Evolutionary conservation across 2,888 invertebrate genomes (phyloP).

Genomic region (Dioctria linearis): DNA sequence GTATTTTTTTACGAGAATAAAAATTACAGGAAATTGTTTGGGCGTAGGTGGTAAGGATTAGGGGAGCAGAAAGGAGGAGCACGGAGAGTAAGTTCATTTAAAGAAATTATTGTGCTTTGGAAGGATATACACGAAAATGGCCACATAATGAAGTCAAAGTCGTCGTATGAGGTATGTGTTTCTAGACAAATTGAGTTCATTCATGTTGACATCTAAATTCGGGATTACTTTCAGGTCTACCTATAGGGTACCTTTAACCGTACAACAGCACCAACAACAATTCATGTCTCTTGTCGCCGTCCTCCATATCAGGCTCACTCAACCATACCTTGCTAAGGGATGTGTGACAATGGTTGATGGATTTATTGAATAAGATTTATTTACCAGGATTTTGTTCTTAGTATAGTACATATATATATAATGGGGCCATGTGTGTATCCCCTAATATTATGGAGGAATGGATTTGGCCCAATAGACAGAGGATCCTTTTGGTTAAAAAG

Average conservation of each 20-base stretch:
- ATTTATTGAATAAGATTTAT: slow-evolving; percentile 56
- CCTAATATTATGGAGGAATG: slow-evolving; percentile 33
- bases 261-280: not conserved
- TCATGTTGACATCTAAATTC: slow-evolving; percentile 43
- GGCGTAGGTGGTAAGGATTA: not conserved
- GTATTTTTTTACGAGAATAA: not conserved
- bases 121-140: not conserved
- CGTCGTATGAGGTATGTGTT: slow-evolving; percentile 3
- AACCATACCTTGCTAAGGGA: slow-evolving; percentile 29
- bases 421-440: slow-evolving; percentile 16
- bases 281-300: not conserved
- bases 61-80: not conserved
- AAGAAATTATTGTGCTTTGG: slow-evolving; percentile 17
- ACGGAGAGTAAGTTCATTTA: slow-evolving; percentile 11
- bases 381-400: slow-evolving; percentile 2
- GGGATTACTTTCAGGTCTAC: slow-evolving; percentile 38
- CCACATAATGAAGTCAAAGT: not conserved
- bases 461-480: slow-evolving; percentile 30
- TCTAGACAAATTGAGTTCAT: slow-evolving; percentile 47
- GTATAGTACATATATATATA: not conserved
- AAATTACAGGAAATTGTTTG: not conserved
- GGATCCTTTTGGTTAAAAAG: not conserved
- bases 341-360: slow-evolving; percentile 55
- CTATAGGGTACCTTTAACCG: slow-evolving; percentile 16
- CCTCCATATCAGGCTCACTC: slow-evolving; percentile 5